phyloP scores from a whole-genome alignment of 1,140 invertebrate genomes.

The Monomorium pharaonis region DNA sequence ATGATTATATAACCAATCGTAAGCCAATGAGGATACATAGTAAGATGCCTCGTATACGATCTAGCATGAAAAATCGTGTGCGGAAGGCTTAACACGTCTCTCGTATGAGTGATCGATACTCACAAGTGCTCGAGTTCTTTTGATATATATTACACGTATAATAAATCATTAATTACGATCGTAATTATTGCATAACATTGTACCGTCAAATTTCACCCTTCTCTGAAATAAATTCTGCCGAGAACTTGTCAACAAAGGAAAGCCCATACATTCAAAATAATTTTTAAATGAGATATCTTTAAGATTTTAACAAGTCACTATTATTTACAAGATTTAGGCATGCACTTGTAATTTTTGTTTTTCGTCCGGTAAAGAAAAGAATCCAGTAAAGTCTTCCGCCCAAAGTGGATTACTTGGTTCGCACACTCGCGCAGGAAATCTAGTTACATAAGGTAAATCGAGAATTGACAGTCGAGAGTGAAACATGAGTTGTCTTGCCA shows the following conservation, averaged over 20 bases:
- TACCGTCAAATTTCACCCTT: not conserved
- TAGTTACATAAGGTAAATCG: conserved; percentile 62
- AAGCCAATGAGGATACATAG: too few species aligned
- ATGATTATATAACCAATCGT: too few species aligned
- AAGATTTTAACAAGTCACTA: not conserved
- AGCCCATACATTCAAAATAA: not conserved
- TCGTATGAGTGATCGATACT: not conserved
- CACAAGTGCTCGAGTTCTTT: not conserved
- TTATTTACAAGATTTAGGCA: not conserved
- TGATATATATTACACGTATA: not conserved
- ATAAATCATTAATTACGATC: not conserved
- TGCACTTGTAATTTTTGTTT: not conserved
- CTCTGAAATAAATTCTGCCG: not conserved
- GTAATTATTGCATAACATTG: not conserved
- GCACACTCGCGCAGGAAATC: not conserved
- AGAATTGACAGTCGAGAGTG: conserved; percentile 56
- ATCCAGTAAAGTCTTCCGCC: not conserved
- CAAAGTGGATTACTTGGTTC: conserved; percentile 1
- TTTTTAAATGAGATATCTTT: not conserved
- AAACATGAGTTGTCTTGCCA: conserved; percentile 48
- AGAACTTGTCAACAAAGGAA: not conserved
- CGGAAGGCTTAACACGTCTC: not conserved
- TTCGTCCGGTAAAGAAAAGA: not conserved
- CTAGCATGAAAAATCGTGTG: too few species aligned
- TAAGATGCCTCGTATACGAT: too few species aligned